Conservation (phyloP, 2,888 invertebrate genomes). For the Crocallis elinguaria region DNA sequence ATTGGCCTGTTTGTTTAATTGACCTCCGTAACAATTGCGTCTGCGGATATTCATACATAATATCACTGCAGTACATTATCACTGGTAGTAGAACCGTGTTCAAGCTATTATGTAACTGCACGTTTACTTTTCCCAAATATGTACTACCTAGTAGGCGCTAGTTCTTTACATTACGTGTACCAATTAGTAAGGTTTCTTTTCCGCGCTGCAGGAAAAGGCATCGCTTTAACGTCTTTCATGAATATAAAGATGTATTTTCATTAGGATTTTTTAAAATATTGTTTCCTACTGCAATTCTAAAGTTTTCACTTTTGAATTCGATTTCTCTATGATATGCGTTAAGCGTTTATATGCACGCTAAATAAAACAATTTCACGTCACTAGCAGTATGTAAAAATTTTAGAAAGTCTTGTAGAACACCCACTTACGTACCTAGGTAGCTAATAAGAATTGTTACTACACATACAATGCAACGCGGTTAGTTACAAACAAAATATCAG, state of each 20-base stretch:
- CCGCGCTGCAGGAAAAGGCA: not conserved
- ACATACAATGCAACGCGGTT: not conserved
- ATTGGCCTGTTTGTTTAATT: not conserved
- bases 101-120: conserved; percentile 6
- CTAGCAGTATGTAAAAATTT: conserved; percentile 57
- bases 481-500: conserved; percentile 4
- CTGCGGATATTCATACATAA: not conserved
- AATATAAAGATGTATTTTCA: not conserved
- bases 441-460: conserved; percentile 21
- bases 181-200: conserved; percentile 12
- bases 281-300: too few species aligned
- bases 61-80: conserved; percentile 4
- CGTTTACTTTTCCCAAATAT: conserved; percentile 11
- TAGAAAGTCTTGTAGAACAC: conserved; percentile 57
- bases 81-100: not conserved
- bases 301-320: too few species aligned
- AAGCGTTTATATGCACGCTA: not conserved
- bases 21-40: not conserved
- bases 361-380: conserved; percentile 35
- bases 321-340: too few species aligned
- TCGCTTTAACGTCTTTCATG: not conserved
- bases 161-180: not conserved
- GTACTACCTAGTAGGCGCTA: too few species aligned
- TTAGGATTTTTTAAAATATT: not conserved
- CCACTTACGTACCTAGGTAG: conserved; percentile 25